Base-by-base conservation (phyloP, 1,140 invertebrate species). In the Helicoverpa zea region DNA sequence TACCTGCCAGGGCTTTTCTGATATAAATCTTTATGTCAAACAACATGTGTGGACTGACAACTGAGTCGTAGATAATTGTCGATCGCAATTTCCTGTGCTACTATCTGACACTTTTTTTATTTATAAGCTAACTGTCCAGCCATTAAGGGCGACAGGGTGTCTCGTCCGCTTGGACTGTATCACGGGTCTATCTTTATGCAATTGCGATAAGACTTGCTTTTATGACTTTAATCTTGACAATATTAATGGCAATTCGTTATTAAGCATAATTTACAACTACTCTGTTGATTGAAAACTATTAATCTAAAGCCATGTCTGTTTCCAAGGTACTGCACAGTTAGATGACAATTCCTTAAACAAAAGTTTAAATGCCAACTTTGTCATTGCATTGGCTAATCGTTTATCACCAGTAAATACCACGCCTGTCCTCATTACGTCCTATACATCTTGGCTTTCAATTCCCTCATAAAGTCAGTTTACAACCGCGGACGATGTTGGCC, bases 41-140 rank as follows among this genome's bases (percentile, higher is more conserved):
- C 43, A 59, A 79, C 75, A 70, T 79, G 81, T 75, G 77, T 70
- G 74, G 83, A 84, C 74, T 86, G 83, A 84, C 85, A 84, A 77
- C 79, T 70, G 58, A 80, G 78, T 78, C 61, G 51, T 63, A 83
- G 88, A 93, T 92, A 92, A 92, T 92, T 91, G 90, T 86, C 80
- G 83, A 87, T 89, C 88, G 88, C 85, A 85, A 91, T 93, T 93
- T 93, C 92, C 92, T 93, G 91, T 90, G 87, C 88, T 75, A 89
- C 88, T 88, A 88, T 88, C 87, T 82, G 83, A 87, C 87, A 87
- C 86, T 85, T 90, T 92, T 91, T 91, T 79, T 81, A 81, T 83
- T 83, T 81, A 76, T 77, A 73, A 80, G 63, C 18, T 85, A 85
- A 83, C 84, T 83, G 84, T 85, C 49, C 16, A 51, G 47, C 79